These are phyloP conservation scores for Chlorocebus sabaeus DNA, from an alignment of 2,113 vertebrate species.

Conservation along the genomic window DNA sequence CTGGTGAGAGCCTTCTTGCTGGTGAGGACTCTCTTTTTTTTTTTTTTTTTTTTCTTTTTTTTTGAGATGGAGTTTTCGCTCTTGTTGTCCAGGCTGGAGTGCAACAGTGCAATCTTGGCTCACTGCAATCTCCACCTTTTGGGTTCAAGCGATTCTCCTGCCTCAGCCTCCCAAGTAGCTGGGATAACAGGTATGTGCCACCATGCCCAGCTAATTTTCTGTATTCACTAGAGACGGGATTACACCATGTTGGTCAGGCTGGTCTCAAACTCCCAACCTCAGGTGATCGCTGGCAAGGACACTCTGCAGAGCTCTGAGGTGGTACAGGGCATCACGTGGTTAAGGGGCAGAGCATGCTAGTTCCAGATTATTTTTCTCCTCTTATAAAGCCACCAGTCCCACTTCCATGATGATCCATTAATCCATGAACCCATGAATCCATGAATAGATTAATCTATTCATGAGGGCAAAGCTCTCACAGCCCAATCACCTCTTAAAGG, in stretches of 20 bases:
- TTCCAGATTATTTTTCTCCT: not conserved
- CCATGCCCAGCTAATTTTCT: no score
- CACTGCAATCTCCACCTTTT: no score
- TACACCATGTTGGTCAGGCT: no score
- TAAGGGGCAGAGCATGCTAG: not conserved
- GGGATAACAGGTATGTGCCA: no score
- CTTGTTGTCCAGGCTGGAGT: no score
- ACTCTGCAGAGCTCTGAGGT: not conserved
- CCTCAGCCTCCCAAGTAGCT: no score
- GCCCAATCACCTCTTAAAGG: not conserved
- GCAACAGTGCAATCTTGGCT: no score
- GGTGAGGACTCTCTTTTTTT: not conserved
- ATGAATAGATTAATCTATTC: not conserved
- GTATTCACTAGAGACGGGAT: no score
- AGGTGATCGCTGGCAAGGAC: not conserved
- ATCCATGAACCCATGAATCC: not conserved
- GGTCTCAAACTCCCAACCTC: no score
- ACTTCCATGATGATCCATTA: not conserved
- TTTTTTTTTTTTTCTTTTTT: fast-evolving
- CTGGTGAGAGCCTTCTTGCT: not conserved
- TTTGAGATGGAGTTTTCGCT: no score
- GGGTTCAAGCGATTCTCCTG: no score
- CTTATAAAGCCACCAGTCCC: not conserved
- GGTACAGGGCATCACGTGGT: not conserved
- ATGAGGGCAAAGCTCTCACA: not conserved